Percentiles rank a stretch among this genome's conserved stretches.
Evolutionary conservation across 2,113 vertebrate species (phyloP).

Genomic region (Saimiri boliviensis): DNA sequence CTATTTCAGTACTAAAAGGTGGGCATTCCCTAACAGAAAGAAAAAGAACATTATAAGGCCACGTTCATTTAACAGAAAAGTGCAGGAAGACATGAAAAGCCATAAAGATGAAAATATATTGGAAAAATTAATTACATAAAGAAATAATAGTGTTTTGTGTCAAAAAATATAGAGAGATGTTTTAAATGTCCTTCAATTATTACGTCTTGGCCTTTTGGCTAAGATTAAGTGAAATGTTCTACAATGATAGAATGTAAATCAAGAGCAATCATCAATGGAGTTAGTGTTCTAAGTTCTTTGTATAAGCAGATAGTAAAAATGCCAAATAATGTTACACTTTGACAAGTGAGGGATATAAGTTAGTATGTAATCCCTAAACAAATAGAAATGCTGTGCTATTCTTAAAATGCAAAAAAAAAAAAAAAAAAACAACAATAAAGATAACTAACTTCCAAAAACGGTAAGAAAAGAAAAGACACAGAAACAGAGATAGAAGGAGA

Average conservation of each 20-base stretch:
- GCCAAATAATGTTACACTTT: not conserved
- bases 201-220: too few relatives aligned
- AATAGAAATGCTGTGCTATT: not conserved
- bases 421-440: not conserved
- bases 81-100: not conserved
- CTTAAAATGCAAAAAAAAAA: not conserved
- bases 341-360: not conserved
- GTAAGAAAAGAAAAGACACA: not conserved
- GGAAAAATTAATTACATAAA: not conserved
- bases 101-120: not conserved
- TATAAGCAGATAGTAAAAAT: not conserved
- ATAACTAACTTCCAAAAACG: not conserved
- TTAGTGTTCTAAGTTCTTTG: not conserved
- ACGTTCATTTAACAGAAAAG: not conserved
- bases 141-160: not conserved
- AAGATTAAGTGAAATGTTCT: not conserved
- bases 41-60: not conserved
- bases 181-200: not conserved
- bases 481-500: not conserved
- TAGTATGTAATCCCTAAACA: not conserved
- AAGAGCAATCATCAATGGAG: not conserved
- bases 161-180: not conserved
- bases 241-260: not conserved
- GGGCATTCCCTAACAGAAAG: not conserved
- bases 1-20: not conserved